phyloP scores from a whole-genome alignment of 30 jellyfish, hydroid and myxozoan genomes.

The Chrysaora quinquecirrha region DNA sequence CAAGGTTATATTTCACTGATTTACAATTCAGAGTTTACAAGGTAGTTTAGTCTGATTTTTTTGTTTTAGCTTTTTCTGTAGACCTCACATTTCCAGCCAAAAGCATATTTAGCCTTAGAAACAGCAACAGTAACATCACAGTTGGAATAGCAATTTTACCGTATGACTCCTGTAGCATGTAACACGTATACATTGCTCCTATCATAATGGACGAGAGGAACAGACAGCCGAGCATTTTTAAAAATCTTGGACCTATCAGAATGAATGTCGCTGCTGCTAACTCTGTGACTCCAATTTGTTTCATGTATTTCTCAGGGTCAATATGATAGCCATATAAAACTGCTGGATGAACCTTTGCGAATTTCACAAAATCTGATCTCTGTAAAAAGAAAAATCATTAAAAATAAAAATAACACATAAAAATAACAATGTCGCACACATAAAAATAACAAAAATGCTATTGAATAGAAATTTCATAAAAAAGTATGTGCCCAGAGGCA shows the following conservation, averaged over 20 bases:
- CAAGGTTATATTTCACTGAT: too few species aligned
- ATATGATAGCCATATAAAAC: slow-evolving; percentile 74
- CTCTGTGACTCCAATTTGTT: slow-evolving; percentile 83
- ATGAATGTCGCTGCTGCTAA: slow-evolving; percentile 73
- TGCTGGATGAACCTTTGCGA: slow-evolving; percentile 92
- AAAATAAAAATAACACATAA: too few species aligned
- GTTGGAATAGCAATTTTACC: slow-evolving; percentile 34
- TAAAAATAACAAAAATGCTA: too few species aligned
- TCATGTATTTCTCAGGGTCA: slow-evolving; percentile 81
- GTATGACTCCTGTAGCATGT: slow-evolving; percentile 56
- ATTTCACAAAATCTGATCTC: slow-evolving; percentile 70
- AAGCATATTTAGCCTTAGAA: slow-evolving; percentile 66
- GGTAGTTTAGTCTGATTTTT: too few species aligned
- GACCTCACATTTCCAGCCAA: slow-evolving; percentile 28
- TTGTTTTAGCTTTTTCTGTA: not conserved
- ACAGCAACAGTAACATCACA: slow-evolving; percentile 51
- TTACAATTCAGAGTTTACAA: too few species aligned
- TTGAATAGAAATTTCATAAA: too few species aligned
- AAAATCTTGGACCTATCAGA: slow-evolving; percentile 75
- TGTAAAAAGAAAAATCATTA: slow-evolving; percentile 33
- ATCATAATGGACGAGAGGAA: slow-evolving; percentile 77
- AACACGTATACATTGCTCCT: slow-evolving; percentile 83
- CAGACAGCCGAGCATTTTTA: slow-evolving; percentile 72
- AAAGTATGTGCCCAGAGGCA: too few species aligned
- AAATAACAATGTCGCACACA: too few species aligned